Base-by-base conservation (phyloP, 2,797 vertebrate genomes). In the Myoxocephalus aenaeus region DNA sequence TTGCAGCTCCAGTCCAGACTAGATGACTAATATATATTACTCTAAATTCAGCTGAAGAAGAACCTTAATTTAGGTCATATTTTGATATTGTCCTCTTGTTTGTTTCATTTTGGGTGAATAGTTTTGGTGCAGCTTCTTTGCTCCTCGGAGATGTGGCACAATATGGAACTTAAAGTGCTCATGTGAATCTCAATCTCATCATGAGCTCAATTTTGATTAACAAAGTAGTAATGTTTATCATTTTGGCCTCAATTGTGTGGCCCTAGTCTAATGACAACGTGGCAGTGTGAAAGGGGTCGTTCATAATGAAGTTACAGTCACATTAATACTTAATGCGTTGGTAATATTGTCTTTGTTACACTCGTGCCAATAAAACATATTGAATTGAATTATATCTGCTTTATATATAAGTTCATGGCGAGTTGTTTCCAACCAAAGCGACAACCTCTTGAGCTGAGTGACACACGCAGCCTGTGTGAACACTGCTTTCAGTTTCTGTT, bases 401-500 rank as follows among this genome's bases (percentile, higher is more conserved):
- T 64, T 53, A 25, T 14, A 25, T 6, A n/a, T 15, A 48, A 13
- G 25, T 44, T 44, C 29, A n/a, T 36, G 11, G 5, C 50, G 50
- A 53, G n/a, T 25, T 53, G 50, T 53, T 53, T 84, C 65, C 12
- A 54, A 62, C 72, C 77, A 56, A 78, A 84, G 70, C 12, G 1
- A 22, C 29, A 66, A 46, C 75, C 69, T 80, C 56, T 77, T 56
- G 62, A 77, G 32, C 66, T 63, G 36, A 54, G 38, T 50, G 83
- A 82, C 72, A 84, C 59, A 56, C 36, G 53, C 36, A 10, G 54
- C 59, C 54, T 53, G 46, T 86, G 75, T 50, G 57, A 27, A 85
- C 18, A 36, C 32, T 6, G 34, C 81, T 86, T 75, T 90, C 62
- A 56, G 18, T 78, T 64, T 77, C 18, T 81, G 38, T 81, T 63